Conservation (phyloP, 2,797 vertebrate species). For the Numenius phaeopus region DNA sequence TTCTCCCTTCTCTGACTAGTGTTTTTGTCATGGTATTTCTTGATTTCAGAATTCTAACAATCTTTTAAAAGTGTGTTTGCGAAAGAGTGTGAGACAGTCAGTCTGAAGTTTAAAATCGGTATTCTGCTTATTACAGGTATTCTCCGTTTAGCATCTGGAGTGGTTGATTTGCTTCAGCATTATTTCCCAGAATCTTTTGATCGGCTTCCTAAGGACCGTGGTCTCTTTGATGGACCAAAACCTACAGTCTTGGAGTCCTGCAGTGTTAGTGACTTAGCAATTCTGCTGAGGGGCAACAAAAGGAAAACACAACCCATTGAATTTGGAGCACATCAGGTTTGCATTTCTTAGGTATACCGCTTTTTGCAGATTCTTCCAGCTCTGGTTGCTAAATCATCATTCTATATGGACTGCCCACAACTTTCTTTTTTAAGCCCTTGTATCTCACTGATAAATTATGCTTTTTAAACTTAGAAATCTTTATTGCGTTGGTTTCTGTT, state of each 20-base stretch:
- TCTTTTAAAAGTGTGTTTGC: background rate
- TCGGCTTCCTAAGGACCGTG: constrained; percentile 82
- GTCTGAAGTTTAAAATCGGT: background rate
- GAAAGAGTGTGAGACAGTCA: background rate
- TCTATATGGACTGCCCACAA: background rate
- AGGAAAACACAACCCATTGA: constrained; percentile 86
- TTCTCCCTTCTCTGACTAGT: background rate
- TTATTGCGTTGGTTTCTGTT: background rate
- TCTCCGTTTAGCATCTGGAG: constrained; percentile 82
- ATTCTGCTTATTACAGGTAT: constrained; percentile 73
- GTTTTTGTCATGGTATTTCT: background rate
- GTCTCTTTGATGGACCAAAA: constrained; percentile 84
- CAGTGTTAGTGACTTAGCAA: constrained; percentile 84
- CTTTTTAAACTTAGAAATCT: background rate
- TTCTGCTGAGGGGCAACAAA: constrained; percentile 85
- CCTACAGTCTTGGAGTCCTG: constrained; percentile 84
- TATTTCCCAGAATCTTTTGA: constrained; percentile 87
- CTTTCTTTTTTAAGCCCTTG: background rate
- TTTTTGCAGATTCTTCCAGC: background rate
- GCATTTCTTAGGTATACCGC: background rate
- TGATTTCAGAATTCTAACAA: background rate
- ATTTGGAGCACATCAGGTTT: constrained; percentile 87
- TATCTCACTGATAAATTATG: background rate
- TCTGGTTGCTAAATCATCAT: background rate
- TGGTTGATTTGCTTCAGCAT: constrained; percentile 84